These are phyloP conservation scores for Drosophila rubida DNA, from an alignment of 2,888 invertebrate genomes.

Conservation along the genomic window DNA sequence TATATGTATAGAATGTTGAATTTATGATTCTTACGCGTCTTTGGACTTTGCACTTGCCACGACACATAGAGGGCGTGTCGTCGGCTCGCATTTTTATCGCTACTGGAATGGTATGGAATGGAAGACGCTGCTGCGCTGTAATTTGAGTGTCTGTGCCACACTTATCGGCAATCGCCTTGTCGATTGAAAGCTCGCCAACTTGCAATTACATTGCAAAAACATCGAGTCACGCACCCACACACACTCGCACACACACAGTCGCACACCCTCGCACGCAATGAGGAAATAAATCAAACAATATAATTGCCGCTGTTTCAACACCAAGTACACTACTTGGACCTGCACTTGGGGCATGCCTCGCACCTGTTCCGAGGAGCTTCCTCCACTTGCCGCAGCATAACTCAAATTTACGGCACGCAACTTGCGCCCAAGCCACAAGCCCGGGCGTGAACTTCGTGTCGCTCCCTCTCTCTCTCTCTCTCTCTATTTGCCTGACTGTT, in stretches of 20 bases:
- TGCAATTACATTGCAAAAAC: constrained; percentile 68
- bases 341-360: constrained; percentile 48
- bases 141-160: constrained; percentile 70
- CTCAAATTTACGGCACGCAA: constrained; percentile 74
- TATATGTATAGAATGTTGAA: constrained; percentile 17
- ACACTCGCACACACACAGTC: constrained; percentile 15
- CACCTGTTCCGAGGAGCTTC: constrained; percentile 58
- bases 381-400: constrained; percentile 41
- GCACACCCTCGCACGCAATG: constrained; percentile 55
- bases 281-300: constrained; percentile 77
- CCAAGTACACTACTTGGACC: constrained; percentile 55
- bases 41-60: constrained; percentile 7
- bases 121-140: constrained; percentile 63
- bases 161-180: constrained; percentile 59
- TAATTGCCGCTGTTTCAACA: constrained; percentile 76
- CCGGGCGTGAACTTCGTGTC: constrained; percentile 63
- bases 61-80: constrained; percentile 61
- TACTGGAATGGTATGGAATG: no score
- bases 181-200: constrained; percentile 56
- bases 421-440: constrained; percentile 50
- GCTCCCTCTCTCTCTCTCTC: constrained; percentile 10
- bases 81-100: constrained; percentile 57
- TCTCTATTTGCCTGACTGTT: constrained; percentile 21
- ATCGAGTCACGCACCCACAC: constrained; percentile 55
- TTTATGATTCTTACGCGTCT: constrained; percentile 23